Percentiles rank a stretch among this genome's conserved stretches.
Conservation (phyloP, 1,140 invertebrate genomes). For the Acromyrmex echinatior region DNA sequence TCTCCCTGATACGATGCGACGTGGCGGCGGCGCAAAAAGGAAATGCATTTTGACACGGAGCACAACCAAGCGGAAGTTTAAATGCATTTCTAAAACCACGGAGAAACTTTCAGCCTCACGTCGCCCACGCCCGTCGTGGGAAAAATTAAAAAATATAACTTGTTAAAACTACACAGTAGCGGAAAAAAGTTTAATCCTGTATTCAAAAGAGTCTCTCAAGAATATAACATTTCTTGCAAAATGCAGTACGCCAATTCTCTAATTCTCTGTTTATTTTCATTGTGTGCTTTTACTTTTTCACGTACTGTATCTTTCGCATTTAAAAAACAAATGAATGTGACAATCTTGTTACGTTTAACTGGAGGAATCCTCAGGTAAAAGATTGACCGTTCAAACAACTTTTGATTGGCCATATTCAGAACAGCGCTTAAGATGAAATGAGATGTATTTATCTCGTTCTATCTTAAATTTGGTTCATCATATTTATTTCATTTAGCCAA, state of each 20-base stretch:
- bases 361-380: no score
- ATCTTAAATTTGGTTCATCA: no score
- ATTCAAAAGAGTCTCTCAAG: slow-evolving; percentile 37
- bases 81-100: slow-evolving; percentile 70
- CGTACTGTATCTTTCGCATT: not conserved
- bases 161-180: slow-evolving; percentile 37
- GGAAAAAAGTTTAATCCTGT: slow-evolving; percentile 52
- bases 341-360: not conserved
- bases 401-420: no score
- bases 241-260: slow-evolving; percentile 22
- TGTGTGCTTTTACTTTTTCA: not conserved
- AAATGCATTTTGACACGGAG: slow-evolving; percentile 67
- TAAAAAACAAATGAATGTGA: not conserved
- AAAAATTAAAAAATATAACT: slow-evolving; percentile 60
- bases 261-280: slow-evolving; percentile 37
- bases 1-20: slow-evolving; percentile 63
- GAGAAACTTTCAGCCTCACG: slow-evolving; percentile 46
- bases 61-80: slow-evolving; percentile 68
- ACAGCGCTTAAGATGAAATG: no score
- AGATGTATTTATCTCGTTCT: no score
- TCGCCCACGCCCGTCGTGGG: slow-evolving; percentile 8
- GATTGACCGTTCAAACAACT: no score
- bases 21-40: slow-evolving; percentile 55
- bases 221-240: slow-evolving; percentile 22
- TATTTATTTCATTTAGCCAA: no score